Percentiles rank a stretch among this genome's conserved stretches.
These are phyloP conservation scores for Delia radicum DNA, from an alignment of 1,140 invertebrate genomes.

Conservation along the genomic window DNA sequence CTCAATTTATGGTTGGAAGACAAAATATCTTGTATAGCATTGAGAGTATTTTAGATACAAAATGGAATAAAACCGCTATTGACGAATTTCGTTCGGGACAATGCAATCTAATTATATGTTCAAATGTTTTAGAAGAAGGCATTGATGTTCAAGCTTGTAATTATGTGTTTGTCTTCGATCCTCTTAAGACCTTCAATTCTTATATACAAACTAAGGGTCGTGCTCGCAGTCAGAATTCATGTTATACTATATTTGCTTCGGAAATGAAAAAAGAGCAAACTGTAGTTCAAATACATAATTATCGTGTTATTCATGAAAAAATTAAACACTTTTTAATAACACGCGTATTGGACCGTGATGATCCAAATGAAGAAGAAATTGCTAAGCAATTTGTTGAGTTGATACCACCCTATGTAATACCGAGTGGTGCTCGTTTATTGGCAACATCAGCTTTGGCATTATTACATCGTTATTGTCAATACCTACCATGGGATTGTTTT, in stretches of 20 bases:
- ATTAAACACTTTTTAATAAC: slow-evolving; percentile 60
- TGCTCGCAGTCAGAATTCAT: slow-evolving; percentile 53
- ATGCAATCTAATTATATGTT: slow-evolving; percentile 78
- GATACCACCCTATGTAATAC: slow-evolving; percentile 34
- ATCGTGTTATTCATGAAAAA: slow-evolving; percentile 52
- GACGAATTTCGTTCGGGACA: slow-evolving; percentile 59
- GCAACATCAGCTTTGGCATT: slow-evolving; percentile 53
- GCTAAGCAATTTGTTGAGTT: slow-evolving; percentile 55
- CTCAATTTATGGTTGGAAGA: slow-evolving; percentile 74
- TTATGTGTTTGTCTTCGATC: slow-evolving; percentile 73
- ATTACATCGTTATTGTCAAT: slow-evolving; percentile 77
- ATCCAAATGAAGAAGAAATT: slow-evolving; percentile 60
- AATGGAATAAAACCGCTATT: slow-evolving; percentile 59
- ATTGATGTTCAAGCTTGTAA: slow-evolving; percentile 81
- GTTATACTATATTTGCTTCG: slow-evolving; percentile 50
- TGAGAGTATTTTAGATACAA: slow-evolving; percentile 35
- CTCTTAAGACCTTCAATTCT: slow-evolving; percentile 71
- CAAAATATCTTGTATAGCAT: slow-evolving; percentile 36
- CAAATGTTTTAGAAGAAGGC: slow-evolving; percentile 81
- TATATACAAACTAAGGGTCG: slow-evolving; percentile 84
- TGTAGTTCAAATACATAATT: slow-evolving; percentile 43
- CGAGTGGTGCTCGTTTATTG: slow-evolving; percentile 36
- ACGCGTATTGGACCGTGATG: slow-evolving; percentile 58
- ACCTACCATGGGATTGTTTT: slow-evolving; percentile 81
- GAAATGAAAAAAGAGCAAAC: slow-evolving; percentile 36